Conservation (phyloP, 2,888 invertebrate genomes). For the Nemoura dubitans region DNA sequence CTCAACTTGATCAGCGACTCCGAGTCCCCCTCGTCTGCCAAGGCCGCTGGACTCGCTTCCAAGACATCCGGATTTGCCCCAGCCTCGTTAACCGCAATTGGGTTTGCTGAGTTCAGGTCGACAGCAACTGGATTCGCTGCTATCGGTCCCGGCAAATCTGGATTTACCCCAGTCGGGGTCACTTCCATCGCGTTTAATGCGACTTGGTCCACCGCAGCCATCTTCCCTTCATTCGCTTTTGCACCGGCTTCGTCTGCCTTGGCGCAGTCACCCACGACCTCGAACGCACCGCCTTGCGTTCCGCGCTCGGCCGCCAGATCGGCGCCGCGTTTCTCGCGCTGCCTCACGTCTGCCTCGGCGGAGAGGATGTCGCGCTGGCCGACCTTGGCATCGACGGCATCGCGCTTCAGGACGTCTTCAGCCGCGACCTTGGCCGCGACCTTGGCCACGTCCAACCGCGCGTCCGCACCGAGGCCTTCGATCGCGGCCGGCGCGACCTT, state of each 20-base stretch:
- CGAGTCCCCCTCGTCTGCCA: background rate
- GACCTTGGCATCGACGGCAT: slow-evolving; percentile 48
- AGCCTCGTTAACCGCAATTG: too few species aligned
- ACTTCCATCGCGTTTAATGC: too few species aligned
- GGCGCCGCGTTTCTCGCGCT: slow-evolving; percentile 51
- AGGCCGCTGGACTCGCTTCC: background rate
- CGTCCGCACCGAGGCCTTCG: too few species aligned
- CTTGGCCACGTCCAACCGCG: background rate
- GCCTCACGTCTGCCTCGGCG: slow-evolving; percentile 42
- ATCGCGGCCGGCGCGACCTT: too few species aligned
- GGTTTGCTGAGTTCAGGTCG: too few species aligned
- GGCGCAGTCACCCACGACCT: background rate
- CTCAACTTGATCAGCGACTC: slow-evolving; percentile 13
- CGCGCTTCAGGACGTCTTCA: slow-evolving; percentile 34
- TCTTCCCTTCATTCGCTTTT: background rate
- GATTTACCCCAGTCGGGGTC: too few species aligned
- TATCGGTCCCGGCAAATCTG: too few species aligned
- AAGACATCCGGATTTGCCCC: too few species aligned
- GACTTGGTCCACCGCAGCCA: too few species aligned
- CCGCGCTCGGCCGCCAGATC: slow-evolving; percentile 18
- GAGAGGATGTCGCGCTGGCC: slow-evolving; percentile 51
- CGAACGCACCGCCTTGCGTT: background rate
- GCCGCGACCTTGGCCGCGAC: slow-evolving; percentile 13
- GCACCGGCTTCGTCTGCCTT: background rate
- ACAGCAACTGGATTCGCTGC: too few species aligned